Evolutionary conservation across 2,797 vertebrate species (phyloP).

Genomic region (Muraenolepis orangiensis): DNA sequence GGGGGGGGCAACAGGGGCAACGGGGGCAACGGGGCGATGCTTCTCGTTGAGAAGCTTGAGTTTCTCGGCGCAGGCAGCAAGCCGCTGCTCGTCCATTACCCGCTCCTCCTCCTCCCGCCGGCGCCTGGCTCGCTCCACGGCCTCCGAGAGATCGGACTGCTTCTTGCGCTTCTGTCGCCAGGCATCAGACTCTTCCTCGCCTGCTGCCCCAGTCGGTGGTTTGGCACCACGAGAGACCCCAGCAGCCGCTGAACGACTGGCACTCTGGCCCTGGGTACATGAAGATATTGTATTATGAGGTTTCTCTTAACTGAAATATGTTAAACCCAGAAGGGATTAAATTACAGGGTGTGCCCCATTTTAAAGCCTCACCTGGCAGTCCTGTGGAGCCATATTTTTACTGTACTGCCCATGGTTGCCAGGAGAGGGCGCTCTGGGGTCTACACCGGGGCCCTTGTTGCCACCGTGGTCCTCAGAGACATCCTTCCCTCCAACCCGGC

Average conservation of each 20-base stretch:
- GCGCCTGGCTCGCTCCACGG: constrained; percentile 91
- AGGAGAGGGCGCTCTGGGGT: constrained; percentile 75
- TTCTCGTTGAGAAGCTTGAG: constrained; percentile 95
- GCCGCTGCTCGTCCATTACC: constrained; percentile 93
- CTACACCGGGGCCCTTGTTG: constrained; percentile 59
- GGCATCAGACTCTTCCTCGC: constrained; percentile 88
- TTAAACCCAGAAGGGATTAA: neutral
- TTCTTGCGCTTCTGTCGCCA: constrained; percentile 96
- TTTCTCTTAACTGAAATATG: neutral
- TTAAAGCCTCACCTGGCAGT: constrained; percentile 78
- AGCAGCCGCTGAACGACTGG: constrained; percentile 54
- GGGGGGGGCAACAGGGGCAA: constrained; percentile 41
- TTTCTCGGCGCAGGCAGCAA: constrained; percentile 96
- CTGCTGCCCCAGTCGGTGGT: constrained; percentile 61
- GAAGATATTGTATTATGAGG: neutral
- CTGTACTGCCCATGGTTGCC: constrained; percentile 68
- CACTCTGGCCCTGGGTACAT: constrained; percentile 42
- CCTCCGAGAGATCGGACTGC: constrained; percentile 88
- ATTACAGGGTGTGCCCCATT: neutral
- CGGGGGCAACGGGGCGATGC: constrained; percentile 64
- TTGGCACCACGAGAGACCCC: constrained; percentile 67
- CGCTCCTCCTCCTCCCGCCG: constrained; percentile 93
- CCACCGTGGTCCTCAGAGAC: constrained; percentile 73
- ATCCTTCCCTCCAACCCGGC: constrained; percentile 80
- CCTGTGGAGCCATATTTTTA: constrained; percentile 75